These are phyloP conservation scores for Gouania willdenowi DNA, from an alignment of 2,797 vertebrate species.

Conservation along the genomic window DNA sequence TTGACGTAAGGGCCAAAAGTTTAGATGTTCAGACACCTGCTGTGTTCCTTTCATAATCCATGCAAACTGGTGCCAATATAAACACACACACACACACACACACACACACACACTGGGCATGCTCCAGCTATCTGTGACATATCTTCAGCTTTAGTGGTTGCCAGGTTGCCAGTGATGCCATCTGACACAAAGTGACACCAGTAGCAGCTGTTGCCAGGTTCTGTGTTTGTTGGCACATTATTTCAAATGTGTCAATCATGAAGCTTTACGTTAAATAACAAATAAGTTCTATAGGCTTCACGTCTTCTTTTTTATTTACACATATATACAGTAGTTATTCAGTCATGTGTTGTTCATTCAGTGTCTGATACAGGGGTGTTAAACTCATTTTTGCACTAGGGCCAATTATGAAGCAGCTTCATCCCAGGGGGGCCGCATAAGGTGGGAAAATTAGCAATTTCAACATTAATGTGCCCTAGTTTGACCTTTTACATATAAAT, in stretches of 20 bases:
- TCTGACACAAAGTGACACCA: conserved; percentile 47
- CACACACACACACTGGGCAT: conserved; percentile 31
- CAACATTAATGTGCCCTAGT: too few relatives aligned
- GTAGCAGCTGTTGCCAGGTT: conserved; percentile 48
- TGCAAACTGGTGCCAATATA: conserved; percentile 27
- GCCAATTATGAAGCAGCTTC: too few relatives aligned
- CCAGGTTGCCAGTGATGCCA: conserved; percentile 31
- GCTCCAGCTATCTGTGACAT: conserved; percentile 58
- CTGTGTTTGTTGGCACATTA: conserved; percentile 27
- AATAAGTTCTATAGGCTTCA: too few relatives aligned
- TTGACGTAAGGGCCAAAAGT: conserved; percentile 29
- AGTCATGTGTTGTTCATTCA: too few relatives aligned
- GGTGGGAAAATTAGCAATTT: too few relatives aligned
- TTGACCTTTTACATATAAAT: too few relatives aligned
- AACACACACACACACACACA: conserved; percentile 3
- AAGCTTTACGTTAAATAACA: too few relatives aligned
- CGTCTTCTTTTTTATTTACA: too few relatives aligned
- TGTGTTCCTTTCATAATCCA: conserved; percentile 46
- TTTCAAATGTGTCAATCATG: conserved; percentile 14
- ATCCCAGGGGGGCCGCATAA: too few relatives aligned
- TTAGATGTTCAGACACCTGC: conserved; percentile 40
- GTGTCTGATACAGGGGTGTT: too few relatives aligned
- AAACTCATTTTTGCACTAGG: too few relatives aligned
- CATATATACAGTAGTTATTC: too few relatives aligned
- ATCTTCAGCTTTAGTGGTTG: conserved; percentile 22